Evolutionary conservation across 1,140 invertebrate species (phyloP), one percentile per base, ranked within the genome.

Genomic region (Heliothis virescens): DNA sequence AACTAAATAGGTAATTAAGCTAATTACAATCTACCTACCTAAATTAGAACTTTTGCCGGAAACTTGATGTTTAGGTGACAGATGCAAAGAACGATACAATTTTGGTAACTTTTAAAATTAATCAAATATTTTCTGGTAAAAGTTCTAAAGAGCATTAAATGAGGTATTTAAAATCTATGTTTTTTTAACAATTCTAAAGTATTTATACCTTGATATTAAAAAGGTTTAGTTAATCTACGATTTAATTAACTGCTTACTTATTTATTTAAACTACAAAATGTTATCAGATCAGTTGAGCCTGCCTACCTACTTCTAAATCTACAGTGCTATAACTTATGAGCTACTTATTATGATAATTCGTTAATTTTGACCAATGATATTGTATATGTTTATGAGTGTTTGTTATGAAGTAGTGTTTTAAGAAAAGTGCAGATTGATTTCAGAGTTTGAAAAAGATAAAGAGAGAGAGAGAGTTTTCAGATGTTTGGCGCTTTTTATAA

Each of bases 301-400:
- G 48, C 67, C 67, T 71, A 69, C 65, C 11, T 69, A 71, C 67
- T 29, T 71, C 48, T 71, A 71, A 48, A 13, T 16, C 65, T 69
- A 69, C 65, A 52, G 67, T 71, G 67, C 67, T 71, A 52, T 71
- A n/a, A 29, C 67, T 71, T 53, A 71, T 71, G 18, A 29, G 26
- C 67, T 67, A 67, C 67, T 71, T 71, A 69, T 50, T 52, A 10
- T 47, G 29, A 52, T 52, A 41, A 67, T 67, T 67, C 13, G 18
- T 53, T 29, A 7, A 71, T 29, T 71, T 52, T 48, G 48, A 26
- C 26, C 52, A 71, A 71, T 71, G 67, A 71, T 9, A 53, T 29
- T 53, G 67, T 71, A 50, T 29, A 71, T 71, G 67, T 71, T 21
- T n/a, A 71, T 71, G 67, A 71, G 67, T 71, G 67, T 71, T 53